Base-by-base conservation (phyloP, 1,140 invertebrate genomes). In the Tribolium madens region DNA sequence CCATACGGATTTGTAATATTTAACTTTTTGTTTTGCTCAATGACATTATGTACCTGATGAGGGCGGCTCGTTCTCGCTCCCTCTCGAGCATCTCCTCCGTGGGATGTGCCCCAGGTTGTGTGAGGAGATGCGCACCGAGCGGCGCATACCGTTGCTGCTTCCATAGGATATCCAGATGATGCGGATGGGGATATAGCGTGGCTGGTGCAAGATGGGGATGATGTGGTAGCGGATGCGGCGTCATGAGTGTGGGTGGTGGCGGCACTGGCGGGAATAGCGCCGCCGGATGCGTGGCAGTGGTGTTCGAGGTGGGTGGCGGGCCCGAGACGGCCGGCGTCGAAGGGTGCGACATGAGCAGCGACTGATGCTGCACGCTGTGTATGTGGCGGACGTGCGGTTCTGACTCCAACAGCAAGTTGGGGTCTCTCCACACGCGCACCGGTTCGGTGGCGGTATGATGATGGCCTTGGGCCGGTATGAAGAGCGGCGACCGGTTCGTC, bases 51-150 rank as follows among this genome's bases (percentile, higher is more conserved):
- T n/a, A n/a, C 87, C 53, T 85, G 83, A 82, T 76, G 6, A 80
- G 42, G 5, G 57, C 72, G 7, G 68, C 72, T 76, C 77, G 75
- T 76, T 77, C 21, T 3, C 83, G 78, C 86, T 92, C 91, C 84
- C 89, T 88, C 82, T 92, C 91, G 73, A 90, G 87, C 80, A 91
- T 84, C 82, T 92, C 91, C 83, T 91, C 92, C 86, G 78, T 68
- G 68, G 81, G 74, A 14, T 78, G 76, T 10, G 36, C 76, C 3
- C 46, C 68, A 60, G 75, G 26, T 33, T 73, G 57, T 42, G 46
- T 60, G 76, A 68, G 53, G 2, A 82, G 73, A 81, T 88, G 88
- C 15, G 86, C 75, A 36, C 86, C 83, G 77, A 81, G 79, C 73
- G 85, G 86, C 79, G 80, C 79, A 74, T 84, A 86, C 73, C 87